Evolutionary conservation across 2,888 invertebrate genomes (phyloP).

Genomic region (Dilophus febrilis): DNA sequence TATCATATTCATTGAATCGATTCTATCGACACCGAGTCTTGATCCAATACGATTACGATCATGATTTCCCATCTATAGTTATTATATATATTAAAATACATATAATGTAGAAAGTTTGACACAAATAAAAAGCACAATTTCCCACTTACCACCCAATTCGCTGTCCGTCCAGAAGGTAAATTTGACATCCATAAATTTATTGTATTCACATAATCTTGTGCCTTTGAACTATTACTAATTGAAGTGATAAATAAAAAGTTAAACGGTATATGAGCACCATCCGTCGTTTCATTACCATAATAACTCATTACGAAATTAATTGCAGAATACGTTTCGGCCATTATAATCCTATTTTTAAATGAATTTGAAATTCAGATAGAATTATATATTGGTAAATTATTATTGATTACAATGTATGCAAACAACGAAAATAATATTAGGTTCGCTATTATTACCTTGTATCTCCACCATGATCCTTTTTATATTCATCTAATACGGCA

Average conservation of each 20-base stretch:
- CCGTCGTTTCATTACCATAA: constrained; percentile 33
- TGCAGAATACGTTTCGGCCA: constrained; percentile 43
- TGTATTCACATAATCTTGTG: constrained; percentile 32
- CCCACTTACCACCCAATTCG: constrained; percentile 49
- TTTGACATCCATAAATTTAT: constrained; percentile 39
- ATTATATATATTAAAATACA: not conserved
- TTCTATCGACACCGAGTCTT: constrained; percentile 43
- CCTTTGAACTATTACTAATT: constrained; percentile 35
- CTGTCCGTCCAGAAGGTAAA: constrained; percentile 34
- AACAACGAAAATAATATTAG: not conserved
- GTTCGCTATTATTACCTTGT: constrained; percentile 16
- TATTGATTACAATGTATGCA: not conserved
- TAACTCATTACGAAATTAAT: constrained; percentile 35
- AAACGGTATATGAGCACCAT: constrained; percentile 47
- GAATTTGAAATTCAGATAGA: too few relatives aligned
- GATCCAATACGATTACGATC: constrained; percentile 45
- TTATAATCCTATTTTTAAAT: constrained; percentile 29
- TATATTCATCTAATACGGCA: constrained; percentile 34
- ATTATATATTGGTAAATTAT: too few relatives aligned
- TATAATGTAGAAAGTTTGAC: not conserved
- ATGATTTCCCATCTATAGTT: constrained; percentile 46
- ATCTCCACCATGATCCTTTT: constrained; percentile 15
- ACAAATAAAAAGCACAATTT: not conserved
- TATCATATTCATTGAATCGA: constrained; percentile 44
- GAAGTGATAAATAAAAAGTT: constrained; percentile 43